A percentile compares a stretch with the other conserved stretches of the same genome.
Conservation (phyloP, 1,140 invertebrate species). For the Drosophila pseudoananassae region DNA sequence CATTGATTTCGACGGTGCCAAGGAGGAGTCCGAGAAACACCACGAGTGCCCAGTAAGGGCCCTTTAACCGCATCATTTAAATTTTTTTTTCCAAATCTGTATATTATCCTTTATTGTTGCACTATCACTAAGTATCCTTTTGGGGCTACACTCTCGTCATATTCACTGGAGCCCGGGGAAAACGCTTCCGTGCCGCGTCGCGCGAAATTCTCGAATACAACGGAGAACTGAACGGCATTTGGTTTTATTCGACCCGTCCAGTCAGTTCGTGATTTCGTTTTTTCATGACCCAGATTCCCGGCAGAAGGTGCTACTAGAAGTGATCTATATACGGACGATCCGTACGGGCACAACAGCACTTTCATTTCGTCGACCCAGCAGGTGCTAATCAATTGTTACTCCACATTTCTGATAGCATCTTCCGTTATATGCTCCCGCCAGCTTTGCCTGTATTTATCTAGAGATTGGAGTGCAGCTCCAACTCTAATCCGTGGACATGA, state of each 20-base stretch:
- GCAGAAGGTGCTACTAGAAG: conserved; percentile 73
- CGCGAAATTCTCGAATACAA: conserved; percentile 60
- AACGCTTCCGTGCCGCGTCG: conserved; percentile 37
- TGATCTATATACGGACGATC: conserved; percentile 61
- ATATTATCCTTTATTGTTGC: background rate
- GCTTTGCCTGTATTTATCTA: background rate
- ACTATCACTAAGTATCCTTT: conserved; percentile 20
- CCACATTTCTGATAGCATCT: conserved; percentile 62
- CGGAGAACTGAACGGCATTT: conserved; percentile 18
- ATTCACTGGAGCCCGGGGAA: conserved; percentile 33
- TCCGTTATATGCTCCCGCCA: conserved; percentile 52
- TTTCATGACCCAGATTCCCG: conserved; percentile 66
- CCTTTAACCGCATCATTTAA: conserved; percentile 36
- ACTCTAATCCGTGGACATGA: background rate
- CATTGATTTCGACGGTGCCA: conserved; percentile 14
- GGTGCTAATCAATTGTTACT: conserved; percentile 78
- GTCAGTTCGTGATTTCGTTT: conserved; percentile 66
- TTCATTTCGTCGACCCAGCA: conserved; percentile 67
- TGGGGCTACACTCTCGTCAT: conserved; percentile 45
- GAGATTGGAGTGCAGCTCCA: conserved; percentile 12
- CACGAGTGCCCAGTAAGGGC: conserved; percentile 43
- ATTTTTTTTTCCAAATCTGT: background rate
- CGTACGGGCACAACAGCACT: conserved; percentile 56
- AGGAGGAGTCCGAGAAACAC: conserved; percentile 30
- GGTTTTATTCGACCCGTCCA: conserved; percentile 61